Evolutionary conservation across 2,113 vertebrate species (phyloP), one percentile per base, ranked within the genome.

Genomic region (Zosterops japonicus): DNA sequence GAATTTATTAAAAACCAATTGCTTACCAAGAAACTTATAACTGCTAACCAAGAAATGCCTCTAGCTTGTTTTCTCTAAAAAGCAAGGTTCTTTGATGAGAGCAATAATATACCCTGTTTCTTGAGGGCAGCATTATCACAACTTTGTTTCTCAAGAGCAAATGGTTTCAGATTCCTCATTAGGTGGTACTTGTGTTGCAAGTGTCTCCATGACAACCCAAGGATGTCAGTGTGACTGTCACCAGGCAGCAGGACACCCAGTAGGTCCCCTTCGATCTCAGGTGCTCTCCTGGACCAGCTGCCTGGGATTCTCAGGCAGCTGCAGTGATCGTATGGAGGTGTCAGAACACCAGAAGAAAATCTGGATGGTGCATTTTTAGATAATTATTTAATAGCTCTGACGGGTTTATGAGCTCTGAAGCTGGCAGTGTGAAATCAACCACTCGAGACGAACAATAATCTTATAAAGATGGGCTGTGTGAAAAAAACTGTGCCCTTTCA

Each of bases 181-280:
- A 6, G 17, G 36, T 65, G 85, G n/a, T 33, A 87, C n/a, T 81
- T 1, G 5, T 8, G 12, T 39, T 14, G 70, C 28, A 69, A 79
- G 27, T 83, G 82, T 94, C 91, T 85, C 92, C 68, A 77, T 67
- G 79, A 71, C 85, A 97, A 96, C 92, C 76, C 2, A 3, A 52
- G 52, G 60, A 90, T 74, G 85, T 81, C 94, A 94, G 33, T 0
- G 0, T 74, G 93, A 72, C 82, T 5, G 39, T 96, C 53, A 7
- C 93, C 69, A 90, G 79, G 90, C 57, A 91, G 84, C 9, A 0
- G 42, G 68, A 84, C 65, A 60, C 29, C 12, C 6, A 18, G 5
- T 1, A 39, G 21, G 28, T 46, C 22, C n/a, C 10, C n/a, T 75
- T 31, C 1, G 1, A 29, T 75, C 52, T 23, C 69, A 69, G 46